These are phyloP conservation scores for human DNA, from an alignment of 2,113 vertebrate species.

Conservation along the genomic window GRCh38 chr5:118244501-118245000, in stretches of 20 bases:
- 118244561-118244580: constrained; percentile 25
- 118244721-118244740: constrained; percentile 69
- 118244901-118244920: neutral
- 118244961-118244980: neutral
- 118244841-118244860: neutral
- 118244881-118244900: neutral
- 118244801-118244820: neutral
- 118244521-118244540: neutral
- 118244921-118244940: neutral
- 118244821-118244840: constrained; percentile 49
- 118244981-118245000: neutral
- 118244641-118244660: constrained; percentile 70
- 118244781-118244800: constrained; percentile 67
- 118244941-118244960: neutral
- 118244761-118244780: constrained; percentile 64
- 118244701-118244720: constrained; percentile 59
- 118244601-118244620: constrained; percentile 51
- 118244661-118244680: constrained; percentile 71
- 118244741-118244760: constrained; percentile 29
- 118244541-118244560: neutral
- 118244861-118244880: neutral
- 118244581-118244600: constrained; percentile 8
- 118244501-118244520: neutral
- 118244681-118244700: constrained; percentile 66
- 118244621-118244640: constrained; percentile 52